Conservation (phyloP, 2,113 vertebrate species). For the Cisticola juncidis region DNA sequence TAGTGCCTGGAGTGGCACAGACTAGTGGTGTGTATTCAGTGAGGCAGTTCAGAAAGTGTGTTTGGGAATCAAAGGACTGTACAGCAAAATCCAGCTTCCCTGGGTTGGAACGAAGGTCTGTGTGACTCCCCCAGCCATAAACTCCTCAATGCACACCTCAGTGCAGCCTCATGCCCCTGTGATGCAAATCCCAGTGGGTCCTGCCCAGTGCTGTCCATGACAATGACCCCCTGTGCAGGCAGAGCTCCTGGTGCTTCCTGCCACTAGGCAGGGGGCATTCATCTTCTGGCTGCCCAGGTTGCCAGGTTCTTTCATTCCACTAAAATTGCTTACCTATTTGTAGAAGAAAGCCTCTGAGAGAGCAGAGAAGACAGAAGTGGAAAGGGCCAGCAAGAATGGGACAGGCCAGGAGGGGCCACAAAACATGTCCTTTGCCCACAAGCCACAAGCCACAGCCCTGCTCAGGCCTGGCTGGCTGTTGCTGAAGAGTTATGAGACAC, state of each 20-base stretch:
- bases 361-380: background rate
- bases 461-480: background rate
- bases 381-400: background rate
- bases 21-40: background rate
- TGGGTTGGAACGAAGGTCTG: background rate
- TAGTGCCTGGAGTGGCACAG: background rate
- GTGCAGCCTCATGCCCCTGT: rapidly evolving
- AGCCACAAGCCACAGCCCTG: background rate
- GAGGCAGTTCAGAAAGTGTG: background rate
- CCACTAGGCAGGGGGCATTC: background rate
- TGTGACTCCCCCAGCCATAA: background rate
- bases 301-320: background rate
- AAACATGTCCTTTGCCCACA: background rate
- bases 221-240: rapidly evolving
- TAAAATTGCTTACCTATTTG: background rate
- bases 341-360: background rate
- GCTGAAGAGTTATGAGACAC: background rate
- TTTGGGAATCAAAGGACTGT: background rate
- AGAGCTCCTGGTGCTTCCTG: background rate
- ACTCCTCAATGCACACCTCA: background rate
- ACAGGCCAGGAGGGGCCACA: background rate
- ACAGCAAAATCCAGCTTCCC: background rate
- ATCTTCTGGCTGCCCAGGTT: background rate
- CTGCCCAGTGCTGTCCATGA: background rate
- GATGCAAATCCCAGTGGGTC: rapidly evolving